phyloP scores from a whole-genome alignment of 2,113 vertebrate genomes.

The Pao palembangensis region DNA sequence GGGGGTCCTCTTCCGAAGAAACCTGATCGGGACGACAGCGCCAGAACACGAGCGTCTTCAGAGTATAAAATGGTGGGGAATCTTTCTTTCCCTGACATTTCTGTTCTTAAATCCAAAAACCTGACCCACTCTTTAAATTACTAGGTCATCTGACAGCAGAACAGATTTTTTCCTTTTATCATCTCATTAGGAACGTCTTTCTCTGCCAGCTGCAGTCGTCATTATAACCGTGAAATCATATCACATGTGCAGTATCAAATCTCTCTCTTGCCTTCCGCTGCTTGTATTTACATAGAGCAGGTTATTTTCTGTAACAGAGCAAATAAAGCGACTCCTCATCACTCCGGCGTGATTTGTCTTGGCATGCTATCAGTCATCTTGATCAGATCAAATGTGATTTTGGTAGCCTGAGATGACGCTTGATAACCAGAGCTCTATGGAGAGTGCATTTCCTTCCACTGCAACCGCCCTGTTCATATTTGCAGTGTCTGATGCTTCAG shows the following conservation, averaged over 20 bases:
- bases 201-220: constrained; percentile 4
- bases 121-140: too few species aligned
- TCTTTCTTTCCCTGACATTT: too few species aligned
- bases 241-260: constrained; percentile 27
- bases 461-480: constrained; percentile 32
- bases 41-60: constrained; percentile 3
- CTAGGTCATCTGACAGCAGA: constrained; percentile 1
- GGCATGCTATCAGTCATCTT: constrained; percentile 30
- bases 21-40: constrained; percentile 16
- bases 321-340: constrained; percentile 10
- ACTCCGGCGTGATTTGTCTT: constrained; percentile 33
- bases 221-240: constrained; percentile 22
- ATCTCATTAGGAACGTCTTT: constrained; percentile 10
- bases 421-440: constrained; percentile 24
- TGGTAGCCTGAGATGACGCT: constrained; percentile 27
- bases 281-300: constrained; percentile 15
- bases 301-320: constrained; percentile 20
- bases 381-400: constrained; percentile 40
- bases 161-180: constrained; percentile 6
- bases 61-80: not conserved
- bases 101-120: too few species aligned
- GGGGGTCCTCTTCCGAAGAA: constrained; percentile 36
- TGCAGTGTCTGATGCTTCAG: constrained; percentile 16
- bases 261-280: not conserved
- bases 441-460: constrained; percentile 50